Conservation (phyloP, 1,140 invertebrate species). For the Pomacea maculata region DNA sequence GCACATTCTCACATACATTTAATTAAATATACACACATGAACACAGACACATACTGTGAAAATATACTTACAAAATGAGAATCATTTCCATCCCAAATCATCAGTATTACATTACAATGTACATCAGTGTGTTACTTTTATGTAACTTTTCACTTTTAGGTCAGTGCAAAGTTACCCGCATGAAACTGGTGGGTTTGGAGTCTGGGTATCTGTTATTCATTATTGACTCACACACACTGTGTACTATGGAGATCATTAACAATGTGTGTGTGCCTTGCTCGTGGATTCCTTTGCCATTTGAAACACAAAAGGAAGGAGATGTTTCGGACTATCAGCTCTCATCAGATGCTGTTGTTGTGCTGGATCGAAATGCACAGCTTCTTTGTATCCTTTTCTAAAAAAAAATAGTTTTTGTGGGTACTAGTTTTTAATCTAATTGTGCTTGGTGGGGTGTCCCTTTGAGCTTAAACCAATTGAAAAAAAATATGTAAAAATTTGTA, state of each 20-base stretch:
- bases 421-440: not conserved
- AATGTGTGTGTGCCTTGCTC: slow-evolving; percentile 14
- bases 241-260: slow-evolving; percentile 4
- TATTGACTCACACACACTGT: slow-evolving; percentile 17
- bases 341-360: not conserved
- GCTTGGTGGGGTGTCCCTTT: too few relatives aligned
- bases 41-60: not conserved
- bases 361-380: not conserved
- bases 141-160: not conserved
- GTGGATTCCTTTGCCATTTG: slow-evolving; percentile 8
- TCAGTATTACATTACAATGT: not conserved
- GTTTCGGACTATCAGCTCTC: not conserved
- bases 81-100: not conserved
- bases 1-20: not conserved
- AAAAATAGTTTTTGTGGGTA: not conserved
- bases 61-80: not conserved
- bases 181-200: slow-evolving; percentile 6
- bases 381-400: slow-evolving; percentile 13
- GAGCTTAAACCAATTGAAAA: not conserved
- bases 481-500: not conserved
- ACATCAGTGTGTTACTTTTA: not conserved
- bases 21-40: not conserved
- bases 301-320: not conserved
- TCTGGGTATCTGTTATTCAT: slow-evolving; percentile 11
- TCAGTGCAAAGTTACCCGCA: not conserved